Percentiles rank a stretch among this genome's conserved stretches.
Evolutionary conservation across 2,888 invertebrate genomes (phyloP).

Genomic region (Caenorhabditis doughertyi): DNA sequence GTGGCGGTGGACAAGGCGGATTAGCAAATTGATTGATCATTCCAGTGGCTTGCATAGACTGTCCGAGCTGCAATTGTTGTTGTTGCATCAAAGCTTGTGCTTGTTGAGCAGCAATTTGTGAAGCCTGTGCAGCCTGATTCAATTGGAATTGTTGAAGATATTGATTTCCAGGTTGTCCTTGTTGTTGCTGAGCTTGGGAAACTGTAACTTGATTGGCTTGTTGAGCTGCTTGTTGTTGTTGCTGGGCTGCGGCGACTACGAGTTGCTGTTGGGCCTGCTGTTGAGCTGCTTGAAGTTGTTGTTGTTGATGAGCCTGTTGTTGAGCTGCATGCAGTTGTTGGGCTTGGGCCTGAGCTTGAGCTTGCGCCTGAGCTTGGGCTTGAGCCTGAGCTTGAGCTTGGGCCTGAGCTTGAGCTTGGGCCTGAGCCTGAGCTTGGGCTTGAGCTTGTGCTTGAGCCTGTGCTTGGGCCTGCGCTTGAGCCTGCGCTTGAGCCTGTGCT

Average conservation of each 20-base stretch:
- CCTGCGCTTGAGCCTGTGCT: constrained; percentile 11
- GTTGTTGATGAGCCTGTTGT: constrained; percentile 29
- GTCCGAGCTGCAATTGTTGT: constrained; percentile 14
- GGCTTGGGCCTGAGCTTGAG: constrained; percentile 24
- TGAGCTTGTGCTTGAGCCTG: constrained; percentile 23
- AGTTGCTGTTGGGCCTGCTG: constrained; percentile 30
- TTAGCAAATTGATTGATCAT: constrained; percentile 14
- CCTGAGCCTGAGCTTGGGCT: constrained; percentile 27
- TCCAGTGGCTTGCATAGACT: constrained; percentile 23
- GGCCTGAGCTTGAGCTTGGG: constrained; percentile 12
- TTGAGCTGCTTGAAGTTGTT: constrained; percentile 4
- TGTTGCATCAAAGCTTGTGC: not conserved
- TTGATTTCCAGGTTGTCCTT: not conserved
- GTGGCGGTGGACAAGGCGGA: constrained; percentile 51
- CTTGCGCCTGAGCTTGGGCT: constrained; percentile 8
- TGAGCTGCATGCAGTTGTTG: constrained; percentile 15
- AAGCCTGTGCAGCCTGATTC: constrained; percentile 18
- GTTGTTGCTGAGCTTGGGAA: constrained; percentile 6
- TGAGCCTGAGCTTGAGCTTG: constrained; percentile 23
- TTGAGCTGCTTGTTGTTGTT: constrained; percentile 5
- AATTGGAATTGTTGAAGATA: constrained; percentile 30
- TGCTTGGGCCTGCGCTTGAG: constrained; percentile 24
- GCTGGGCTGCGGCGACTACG: constrained; percentile 12
- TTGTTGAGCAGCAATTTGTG: constrained; percentile 32
- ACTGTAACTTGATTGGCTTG: not conserved